Evolutionary conservation across 2,888 invertebrate species (phyloP).

Genomic region (Leistus spinibarbis): DNA sequence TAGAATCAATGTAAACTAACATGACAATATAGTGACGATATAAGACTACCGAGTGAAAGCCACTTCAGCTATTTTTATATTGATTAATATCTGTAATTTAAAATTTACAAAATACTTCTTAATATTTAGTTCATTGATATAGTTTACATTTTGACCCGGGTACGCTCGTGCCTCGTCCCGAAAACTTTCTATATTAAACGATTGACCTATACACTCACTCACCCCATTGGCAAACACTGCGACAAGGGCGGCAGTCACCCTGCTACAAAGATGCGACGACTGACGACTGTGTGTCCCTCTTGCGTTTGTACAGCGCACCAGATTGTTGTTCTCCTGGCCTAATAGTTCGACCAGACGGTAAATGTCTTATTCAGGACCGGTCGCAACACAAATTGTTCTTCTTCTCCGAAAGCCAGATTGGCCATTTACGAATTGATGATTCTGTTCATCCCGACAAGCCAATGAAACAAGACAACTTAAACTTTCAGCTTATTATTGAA

Average conservation of each 20-base stretch:
- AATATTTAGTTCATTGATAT: no score
- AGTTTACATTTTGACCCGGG: no score
- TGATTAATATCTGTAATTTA: no score
- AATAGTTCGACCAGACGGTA: constrained; percentile 11
- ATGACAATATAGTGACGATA: no score
- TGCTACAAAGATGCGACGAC: not conserved
- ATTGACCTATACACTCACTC: not conserved
- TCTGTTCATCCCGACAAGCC: not conserved
- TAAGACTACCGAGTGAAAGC: no score
- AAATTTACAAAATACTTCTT: no score
- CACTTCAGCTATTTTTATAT: no score
- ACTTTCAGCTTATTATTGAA: no score
- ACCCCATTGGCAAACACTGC: not conserved
- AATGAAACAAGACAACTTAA: not conserved
- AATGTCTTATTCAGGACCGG: constrained; percentile 11
- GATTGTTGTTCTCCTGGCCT: constrained; percentile 6
- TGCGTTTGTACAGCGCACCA: not conserved
- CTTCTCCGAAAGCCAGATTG: not conserved
- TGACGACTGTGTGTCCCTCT: not conserved
- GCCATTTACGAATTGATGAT: not conserved
- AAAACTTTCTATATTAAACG: not conserved
- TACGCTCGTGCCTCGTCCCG: not conserved
- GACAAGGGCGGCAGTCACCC: not conserved
- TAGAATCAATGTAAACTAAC: no score
- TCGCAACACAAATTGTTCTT: constrained; percentile 1